Conservation (phyloP, 1,140 invertebrate species). For the Diorhabda carinulata region DNA sequence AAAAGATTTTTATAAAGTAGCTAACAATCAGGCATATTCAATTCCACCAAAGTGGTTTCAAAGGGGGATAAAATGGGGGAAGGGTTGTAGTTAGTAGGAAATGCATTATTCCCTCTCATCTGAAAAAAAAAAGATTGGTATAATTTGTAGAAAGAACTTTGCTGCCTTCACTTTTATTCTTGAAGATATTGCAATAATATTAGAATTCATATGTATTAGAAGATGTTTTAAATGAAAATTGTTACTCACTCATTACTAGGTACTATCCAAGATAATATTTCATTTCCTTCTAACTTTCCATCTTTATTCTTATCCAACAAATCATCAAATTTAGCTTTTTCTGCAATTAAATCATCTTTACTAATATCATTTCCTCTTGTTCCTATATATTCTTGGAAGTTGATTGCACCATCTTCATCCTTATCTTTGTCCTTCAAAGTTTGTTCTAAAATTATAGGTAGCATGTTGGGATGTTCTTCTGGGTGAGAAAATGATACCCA, state of each 20-base stretch:
- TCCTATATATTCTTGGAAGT: slow-evolving; percentile 80
- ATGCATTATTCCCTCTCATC: no score
- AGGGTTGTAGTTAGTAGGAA: no score
- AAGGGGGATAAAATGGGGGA: no score
- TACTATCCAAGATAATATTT: slow-evolving; percentile 86
- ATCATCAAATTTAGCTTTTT: slow-evolving; percentile 88
- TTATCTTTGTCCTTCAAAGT: slow-evolving; percentile 81
- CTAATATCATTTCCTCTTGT: slow-evolving; percentile 69
- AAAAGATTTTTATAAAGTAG: no score
- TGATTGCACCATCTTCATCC: slow-evolving; percentile 77
- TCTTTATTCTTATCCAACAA: slow-evolving; percentile 87
- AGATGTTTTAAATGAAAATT: not conserved
- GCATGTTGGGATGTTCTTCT: slow-evolving; percentile 89
- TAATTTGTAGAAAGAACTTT: no score
- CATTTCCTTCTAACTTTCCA: slow-evolving; percentile 71
- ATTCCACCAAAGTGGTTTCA: no score
- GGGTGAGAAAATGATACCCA: slow-evolving; percentile 90
- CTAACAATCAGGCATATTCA: no score
- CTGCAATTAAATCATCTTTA: slow-evolving; percentile 76
- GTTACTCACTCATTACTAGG: slow-evolving; percentile 81
- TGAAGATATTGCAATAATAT: no score
- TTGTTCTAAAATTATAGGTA: slow-evolving; percentile 76
- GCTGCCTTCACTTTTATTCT: no score
- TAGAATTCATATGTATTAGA: no score
- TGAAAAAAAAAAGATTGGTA: no score